These are phyloP conservation scores for Agrotis ipsilon DNA, from an alignment of 2,888 invertebrate species.

Conservation along the genomic window DNA sequence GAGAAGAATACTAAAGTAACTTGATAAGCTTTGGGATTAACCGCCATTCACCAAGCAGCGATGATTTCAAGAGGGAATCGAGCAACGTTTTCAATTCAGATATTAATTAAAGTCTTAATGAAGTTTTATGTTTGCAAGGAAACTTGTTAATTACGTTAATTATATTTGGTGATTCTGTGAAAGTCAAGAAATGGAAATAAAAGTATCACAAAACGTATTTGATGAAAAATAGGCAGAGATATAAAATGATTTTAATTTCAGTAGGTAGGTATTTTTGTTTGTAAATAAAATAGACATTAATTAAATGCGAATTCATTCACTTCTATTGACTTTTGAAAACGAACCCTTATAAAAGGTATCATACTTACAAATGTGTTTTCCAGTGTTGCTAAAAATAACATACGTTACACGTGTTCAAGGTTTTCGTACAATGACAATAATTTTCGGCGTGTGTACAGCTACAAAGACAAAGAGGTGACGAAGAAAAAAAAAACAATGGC, in stretches of 20 bases:
- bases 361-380: too few species aligned
- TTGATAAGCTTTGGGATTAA: conserved; percentile 52
- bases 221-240: background rate
- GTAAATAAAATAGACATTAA: background rate
- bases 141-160: conserved; percentile 31
- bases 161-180: conserved; percentile 9
- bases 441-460: background rate
- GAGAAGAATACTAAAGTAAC: conserved; percentile 30
- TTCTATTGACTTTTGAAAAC: background rate
- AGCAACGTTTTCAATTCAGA: conserved; percentile 33
- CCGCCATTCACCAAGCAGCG: conserved; percentile 4
- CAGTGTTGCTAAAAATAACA: too few species aligned
- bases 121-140: conserved; percentile 24
- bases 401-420: background rate
- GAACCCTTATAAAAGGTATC: too few species aligned
- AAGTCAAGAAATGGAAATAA: conserved; percentile 18
- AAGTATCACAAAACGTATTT: conserved; percentile 6
- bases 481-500: background rate
- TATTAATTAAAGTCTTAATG: conserved; percentile 49
- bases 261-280: background rate
- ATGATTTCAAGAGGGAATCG: conserved; percentile 41
- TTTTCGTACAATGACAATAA: background rate
- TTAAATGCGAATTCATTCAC: background rate
- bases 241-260: background rate
- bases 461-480: background rate